A percentile compares a stretch with the other conserved stretches of the same genome.
Conservation (phyloP, 1,140 invertebrate species). For the Solenopsis invicta region DNA sequence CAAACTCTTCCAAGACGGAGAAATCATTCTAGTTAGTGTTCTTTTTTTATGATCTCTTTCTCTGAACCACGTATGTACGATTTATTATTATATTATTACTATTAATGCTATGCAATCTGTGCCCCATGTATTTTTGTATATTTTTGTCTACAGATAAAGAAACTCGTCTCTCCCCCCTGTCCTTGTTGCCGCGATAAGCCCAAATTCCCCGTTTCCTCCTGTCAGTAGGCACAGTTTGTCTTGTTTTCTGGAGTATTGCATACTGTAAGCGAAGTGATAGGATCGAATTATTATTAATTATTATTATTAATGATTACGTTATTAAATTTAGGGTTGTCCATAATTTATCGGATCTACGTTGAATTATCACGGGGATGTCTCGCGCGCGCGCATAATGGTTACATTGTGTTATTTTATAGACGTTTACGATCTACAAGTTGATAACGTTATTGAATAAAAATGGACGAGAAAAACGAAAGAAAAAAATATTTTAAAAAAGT, state of each 20-base stretch:
- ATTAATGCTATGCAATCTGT: conserved; percentile 85
- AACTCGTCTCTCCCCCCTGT: conserved; percentile 6
- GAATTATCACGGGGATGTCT: conserved; percentile 73
- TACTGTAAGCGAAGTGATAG: conserved; percentile 76
- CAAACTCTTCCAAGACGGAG: conserved; percentile 85
- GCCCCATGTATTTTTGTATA: conserved; percentile 86
- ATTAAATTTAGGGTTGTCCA: conserved; percentile 85
- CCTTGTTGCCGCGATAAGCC: conserved; percentile 45
- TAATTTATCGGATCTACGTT: conserved; percentile 82
- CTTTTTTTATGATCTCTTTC: conserved; percentile 87
- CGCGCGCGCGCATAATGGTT: conserved; percentile 14
- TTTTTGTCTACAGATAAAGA: conserved; percentile 79
- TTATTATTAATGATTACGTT: conserved; percentile 72
- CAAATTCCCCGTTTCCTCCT: neutral
- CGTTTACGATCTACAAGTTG: conserved; percentile 42
- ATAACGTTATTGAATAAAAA: conserved; percentile 43
- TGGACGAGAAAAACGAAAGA: conserved; percentile 60
- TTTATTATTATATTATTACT: conserved; percentile 81
- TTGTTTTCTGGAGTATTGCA: conserved; percentile 77
- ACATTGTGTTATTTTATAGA: conserved; percentile 38
- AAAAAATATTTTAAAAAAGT: conserved; percentile 72
- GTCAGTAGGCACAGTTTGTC: conserved; percentile 78
- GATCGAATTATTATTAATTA: conserved; percentile 78
- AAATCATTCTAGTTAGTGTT: conserved; percentile 87
- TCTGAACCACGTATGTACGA: conserved; percentile 82